phyloP scores from a whole-genome alignment of 1,140 invertebrate species.

The Danaus plexippus region DNA sequence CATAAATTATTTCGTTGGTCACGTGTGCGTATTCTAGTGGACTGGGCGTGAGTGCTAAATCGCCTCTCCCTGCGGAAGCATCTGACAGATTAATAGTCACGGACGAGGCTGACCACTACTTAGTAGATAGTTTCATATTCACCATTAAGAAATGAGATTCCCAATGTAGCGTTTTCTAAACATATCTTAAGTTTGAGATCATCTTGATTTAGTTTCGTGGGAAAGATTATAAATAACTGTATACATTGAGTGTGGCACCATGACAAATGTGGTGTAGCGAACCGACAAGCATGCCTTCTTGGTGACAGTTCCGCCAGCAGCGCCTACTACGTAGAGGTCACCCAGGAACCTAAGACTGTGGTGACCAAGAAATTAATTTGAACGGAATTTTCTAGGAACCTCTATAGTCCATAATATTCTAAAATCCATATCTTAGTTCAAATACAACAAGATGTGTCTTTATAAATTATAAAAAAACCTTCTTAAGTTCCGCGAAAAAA shows the following conservation, averaged over 20 bases:
- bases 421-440: too few relatives aligned
- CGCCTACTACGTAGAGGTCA: slow-evolving; percentile 43
- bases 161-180: neutral
- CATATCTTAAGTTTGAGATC: slow-evolving; percentile 3
- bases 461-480: too few relatives aligned
- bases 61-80: slow-evolving; percentile 26
- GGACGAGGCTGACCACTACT: neutral
- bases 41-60: slow-evolving; percentile 31
- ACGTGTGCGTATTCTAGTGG: too few relatives aligned
- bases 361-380: slow-evolving; percentile 13
- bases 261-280: slow-evolving; percentile 51
- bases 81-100: slow-evolving; percentile 8
- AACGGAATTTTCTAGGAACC: too few relatives aligned
- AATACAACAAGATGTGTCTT: too few relatives aligned
- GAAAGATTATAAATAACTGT: slow-evolving; percentile 32
- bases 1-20: too few relatives aligned
- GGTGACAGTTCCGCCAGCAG: slow-evolving; percentile 44
- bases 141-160: neutral
- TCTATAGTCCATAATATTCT: too few relatives aligned
- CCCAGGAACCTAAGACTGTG: slow-evolving; percentile 14
- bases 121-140: neutral
- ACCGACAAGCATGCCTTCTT: slow-evolving; percentile 46
- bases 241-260: slow-evolving; percentile 20
- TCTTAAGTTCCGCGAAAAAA: too few relatives aligned
- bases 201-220: slow-evolving; percentile 26